phyloP scores from a whole-genome alignment of 1,140 invertebrate genomes.

The Drosophila micromelanica region DNA sequence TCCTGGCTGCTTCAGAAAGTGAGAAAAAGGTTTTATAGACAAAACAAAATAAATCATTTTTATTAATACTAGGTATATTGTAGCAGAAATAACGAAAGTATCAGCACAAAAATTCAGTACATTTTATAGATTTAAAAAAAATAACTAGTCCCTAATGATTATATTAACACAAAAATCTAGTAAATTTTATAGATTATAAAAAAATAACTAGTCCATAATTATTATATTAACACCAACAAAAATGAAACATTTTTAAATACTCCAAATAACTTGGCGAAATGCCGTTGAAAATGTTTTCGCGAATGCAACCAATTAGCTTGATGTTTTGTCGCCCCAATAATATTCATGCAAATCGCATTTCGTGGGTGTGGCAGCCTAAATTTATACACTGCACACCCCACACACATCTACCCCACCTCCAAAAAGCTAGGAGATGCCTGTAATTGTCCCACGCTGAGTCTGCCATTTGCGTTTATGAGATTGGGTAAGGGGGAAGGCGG shows the following conservation, averaged over 20 bases:
- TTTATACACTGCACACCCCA: neutral
- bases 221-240: too few relatives aligned
- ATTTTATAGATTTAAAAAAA: too few relatives aligned
- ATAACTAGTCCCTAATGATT: too few relatives aligned
- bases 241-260: too few relatives aligned
- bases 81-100: too few relatives aligned
- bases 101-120: too few relatives aligned
- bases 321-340: constrained; percentile 49
- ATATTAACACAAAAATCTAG: too few relatives aligned
- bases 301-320: constrained; percentile 41
- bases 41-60: too few relatives aligned
- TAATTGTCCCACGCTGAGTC: constrained; percentile 57
- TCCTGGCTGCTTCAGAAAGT: neutral
- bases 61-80: too few relatives aligned
- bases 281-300: neutral
- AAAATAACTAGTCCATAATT: too few relatives aligned
- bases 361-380: constrained; percentile 29
- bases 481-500: constrained; percentile 15
- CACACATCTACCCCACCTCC: neutral
- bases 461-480: constrained; percentile 19
- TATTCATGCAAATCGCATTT: constrained; percentile 72
- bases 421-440: constrained; percentile 19
- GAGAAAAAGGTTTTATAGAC: too few relatives aligned
- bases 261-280: neutral
- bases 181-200: too few relatives aligned